Conservation (phyloP, 1,140 invertebrate genomes). For the Heterodera carotae region DNA sequence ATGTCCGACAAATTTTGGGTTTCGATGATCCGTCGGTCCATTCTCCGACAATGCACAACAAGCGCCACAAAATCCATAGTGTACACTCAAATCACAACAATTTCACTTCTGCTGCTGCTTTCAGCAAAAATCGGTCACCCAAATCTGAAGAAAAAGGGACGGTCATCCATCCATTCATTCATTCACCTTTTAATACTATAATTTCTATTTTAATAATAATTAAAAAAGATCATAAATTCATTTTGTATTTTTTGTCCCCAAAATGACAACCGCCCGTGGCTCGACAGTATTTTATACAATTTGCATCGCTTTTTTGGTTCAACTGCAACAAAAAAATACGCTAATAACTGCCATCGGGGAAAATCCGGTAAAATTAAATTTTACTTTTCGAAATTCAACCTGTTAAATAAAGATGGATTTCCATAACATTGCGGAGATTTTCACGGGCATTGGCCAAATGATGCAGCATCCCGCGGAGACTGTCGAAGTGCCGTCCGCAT, state of each 20-base stretch:
- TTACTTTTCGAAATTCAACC: background rate
- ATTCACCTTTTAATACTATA: no score
- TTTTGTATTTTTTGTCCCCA: no score
- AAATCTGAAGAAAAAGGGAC: background rate
- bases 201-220: no score
- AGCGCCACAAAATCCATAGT: background rate
- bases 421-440: slow-evolving; percentile 62
- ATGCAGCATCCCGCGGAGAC: slow-evolving; percentile 61
- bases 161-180: background rate
- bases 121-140: slow-evolving; percentile 1
- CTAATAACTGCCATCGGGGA: slow-evolving; percentile 55
- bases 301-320: background rate
- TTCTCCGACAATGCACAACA: no score
- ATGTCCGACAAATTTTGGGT: background rate
- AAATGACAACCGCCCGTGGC: background rate
- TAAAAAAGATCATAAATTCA: no score
- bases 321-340: background rate
- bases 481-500: slow-evolving; percentile 59
- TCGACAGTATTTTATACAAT: background rate
- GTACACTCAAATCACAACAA: background rate
- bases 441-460: slow-evolving; percentile 64
- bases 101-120: background rate
- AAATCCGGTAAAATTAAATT: slow-evolving; percentile 53
- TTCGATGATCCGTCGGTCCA: background rate
- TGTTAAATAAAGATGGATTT: slow-evolving; percentile 61